Evolutionary conservation across 2,888 invertebrate species (phyloP).

Genomic region (Plutella xylostella): DNA sequence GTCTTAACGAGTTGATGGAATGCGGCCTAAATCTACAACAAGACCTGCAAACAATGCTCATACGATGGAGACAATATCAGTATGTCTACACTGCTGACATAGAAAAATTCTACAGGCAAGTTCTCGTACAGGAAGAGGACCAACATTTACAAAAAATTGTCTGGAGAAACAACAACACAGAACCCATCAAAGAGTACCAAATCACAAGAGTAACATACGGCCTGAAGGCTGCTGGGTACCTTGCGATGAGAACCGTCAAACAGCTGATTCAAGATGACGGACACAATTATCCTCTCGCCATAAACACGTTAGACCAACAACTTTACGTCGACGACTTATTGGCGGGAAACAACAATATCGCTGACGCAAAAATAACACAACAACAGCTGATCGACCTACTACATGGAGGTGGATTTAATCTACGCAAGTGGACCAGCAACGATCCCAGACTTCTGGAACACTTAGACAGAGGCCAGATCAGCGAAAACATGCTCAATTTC

Average conservation of each 20-base stretch:
- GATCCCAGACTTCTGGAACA: background rate
- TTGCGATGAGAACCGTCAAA: background rate
- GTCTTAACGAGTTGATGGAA: conserved; percentile 10
- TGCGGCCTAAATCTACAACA: conserved; percentile 11
- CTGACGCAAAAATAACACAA: background rate
- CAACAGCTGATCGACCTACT: background rate
- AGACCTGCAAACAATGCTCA: too few relatives aligned
- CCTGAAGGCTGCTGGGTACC: background rate
- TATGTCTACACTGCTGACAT: background rate
- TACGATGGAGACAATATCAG: too few relatives aligned
- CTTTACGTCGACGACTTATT: background rate
- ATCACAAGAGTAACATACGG: background rate
- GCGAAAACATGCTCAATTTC: background rate
- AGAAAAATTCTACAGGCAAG: background rate
- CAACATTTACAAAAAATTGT: background rate
- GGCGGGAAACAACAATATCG: background rate
- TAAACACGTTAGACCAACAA: background rate
- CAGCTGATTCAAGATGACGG: background rate
- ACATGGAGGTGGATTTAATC: too few relatives aligned
- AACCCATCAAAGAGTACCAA: background rate
- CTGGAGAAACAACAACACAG: background rate
- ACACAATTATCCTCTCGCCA: background rate
- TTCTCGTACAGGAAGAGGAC: background rate
- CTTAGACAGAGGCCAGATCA: background rate
- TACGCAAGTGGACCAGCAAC: background rate